Evolutionary conservation across 2,113 vertebrate genomes (phyloP), one percentile per base, ranked within the genome.

Genomic region (Mus spicilegus): DNA sequence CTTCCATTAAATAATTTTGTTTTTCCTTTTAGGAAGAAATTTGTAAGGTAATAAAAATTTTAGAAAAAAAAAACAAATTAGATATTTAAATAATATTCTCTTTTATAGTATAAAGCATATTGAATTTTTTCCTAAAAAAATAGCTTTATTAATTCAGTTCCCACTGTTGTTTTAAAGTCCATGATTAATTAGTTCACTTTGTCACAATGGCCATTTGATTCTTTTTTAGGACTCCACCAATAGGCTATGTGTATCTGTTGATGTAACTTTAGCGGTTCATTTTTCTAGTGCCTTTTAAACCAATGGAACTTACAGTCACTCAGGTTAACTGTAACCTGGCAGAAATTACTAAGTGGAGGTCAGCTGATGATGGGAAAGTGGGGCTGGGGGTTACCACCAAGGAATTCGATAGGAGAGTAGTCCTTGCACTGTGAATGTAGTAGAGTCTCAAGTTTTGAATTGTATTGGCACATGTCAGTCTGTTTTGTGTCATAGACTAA

Each of bases 41-140:
- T 89, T 46, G 5, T 86, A 94, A 97, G 22, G 69, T 94, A 93
- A 85, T 26, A 24, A 67, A 65, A 85, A 87, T 84, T 4, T 81
- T 93, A 90, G n/a, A 16, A 90, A 10, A 86, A 86, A 93, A 91
- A 94, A 81, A 65, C 87, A 96, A 61, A 54, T 86, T 94, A 84
- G 91, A 95, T 85, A 89, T 56, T 33, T 75, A 82, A 56, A 76
- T 94, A 20, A 42, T 76, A 42, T 86, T 58, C 80, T 81, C 51
- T 65, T 5, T 90, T 72, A 61, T n/a, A 58, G 10, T 87, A 88
- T 95, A 89, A 54, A 93, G 92, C 88, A 3, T 80, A 20, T 8
- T 85, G 73, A 49, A 28, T 81, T 81, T 81, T 92, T 86, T 81
- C 78, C 81, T 65, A 80, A 78, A 84, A 84, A 95, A 87, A 30